A percentile compares a stretch with the other conserved stretches of the same genome.
These are phyloP conservation scores for Alcis repandata DNA, from an alignment of 2,888 invertebrate genomes.

Conservation along the genomic window DNA sequence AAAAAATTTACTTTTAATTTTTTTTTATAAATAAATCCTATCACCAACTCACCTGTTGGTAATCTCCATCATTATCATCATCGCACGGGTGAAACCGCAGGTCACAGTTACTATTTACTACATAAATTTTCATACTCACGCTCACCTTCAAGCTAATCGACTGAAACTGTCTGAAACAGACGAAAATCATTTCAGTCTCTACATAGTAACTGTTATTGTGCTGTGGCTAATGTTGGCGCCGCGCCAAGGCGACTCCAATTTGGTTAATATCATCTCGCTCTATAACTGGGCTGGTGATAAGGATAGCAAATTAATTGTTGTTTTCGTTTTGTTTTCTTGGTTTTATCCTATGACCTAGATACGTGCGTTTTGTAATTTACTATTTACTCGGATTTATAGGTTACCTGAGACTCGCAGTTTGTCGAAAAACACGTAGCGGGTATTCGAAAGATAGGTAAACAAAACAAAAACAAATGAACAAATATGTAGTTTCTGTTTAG, in stretches of 20 bases:
- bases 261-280: slow-evolving; percentile 25
- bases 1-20: too few relatives aligned
- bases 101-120: too few relatives aligned
- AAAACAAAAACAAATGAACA: too few relatives aligned
- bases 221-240: slow-evolving; percentile 26
- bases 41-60: too few relatives aligned
- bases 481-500: too few relatives aligned
- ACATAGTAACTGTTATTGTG: slow-evolving; percentile 8
- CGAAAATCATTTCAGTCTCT: slow-evolving; percentile 29
- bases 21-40: too few relatives aligned
- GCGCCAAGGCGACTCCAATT: slow-evolving; percentile 27
- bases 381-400: not conserved
- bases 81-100: too few relatives aligned
- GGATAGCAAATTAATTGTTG: slow-evolving; percentile 19
- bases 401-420: too few relatives aligned
- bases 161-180: slow-evolving; percentile 37
- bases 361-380: not conserved
- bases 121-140: slow-evolving; percentile 2
- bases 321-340: slow-evolving; percentile 24
- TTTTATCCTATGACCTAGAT: slow-evolving; percentile 18
- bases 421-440: too few relatives aligned
- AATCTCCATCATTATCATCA: too few relatives aligned
- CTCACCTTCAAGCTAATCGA: slow-evolving; percentile 41
- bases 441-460: too few relatives aligned
- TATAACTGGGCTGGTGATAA: slow-evolving; percentile 13